Conservation (phyloP, 2,888 invertebrate species). For the Pomacea canaliculata region DNA sequence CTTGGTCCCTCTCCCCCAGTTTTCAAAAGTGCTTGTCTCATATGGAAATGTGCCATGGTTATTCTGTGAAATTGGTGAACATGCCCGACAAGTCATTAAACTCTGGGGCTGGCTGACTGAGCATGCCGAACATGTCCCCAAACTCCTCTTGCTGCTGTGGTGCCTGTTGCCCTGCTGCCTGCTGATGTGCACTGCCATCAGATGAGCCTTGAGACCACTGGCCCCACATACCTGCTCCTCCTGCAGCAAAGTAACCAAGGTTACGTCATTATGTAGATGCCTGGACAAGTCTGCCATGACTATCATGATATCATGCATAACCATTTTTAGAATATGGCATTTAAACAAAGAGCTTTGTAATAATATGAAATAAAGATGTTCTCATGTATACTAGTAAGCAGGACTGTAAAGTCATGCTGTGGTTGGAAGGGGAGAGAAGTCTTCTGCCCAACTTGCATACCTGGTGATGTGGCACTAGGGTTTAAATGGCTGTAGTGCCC, state of each 20-base stretch:
- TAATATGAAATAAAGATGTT: no score
- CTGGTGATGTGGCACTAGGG: conserved; percentile 72
- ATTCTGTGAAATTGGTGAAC: conserved; percentile 65
- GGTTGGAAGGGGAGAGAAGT: no score
- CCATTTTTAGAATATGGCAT: background rate
- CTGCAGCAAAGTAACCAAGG: conserved; percentile 7
- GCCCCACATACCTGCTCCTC: conserved; percentile 39
- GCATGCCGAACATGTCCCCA: conserved; percentile 65
- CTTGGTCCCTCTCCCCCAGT: no score
- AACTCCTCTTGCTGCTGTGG: conserved; percentile 58
- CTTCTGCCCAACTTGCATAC: conserved; percentile 33
- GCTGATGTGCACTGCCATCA: conserved; percentile 42
- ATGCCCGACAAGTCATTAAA: conserved; percentile 64
- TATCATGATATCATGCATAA: background rate
- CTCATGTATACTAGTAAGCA: no score
- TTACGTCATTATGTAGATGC: background rate
- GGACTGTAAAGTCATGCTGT: no score
- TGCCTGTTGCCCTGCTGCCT: conserved; percentile 41
- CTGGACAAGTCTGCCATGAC: background rate
- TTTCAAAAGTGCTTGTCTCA: no score
- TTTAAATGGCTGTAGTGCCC: conserved; percentile 76
- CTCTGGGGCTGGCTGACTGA: conserved; percentile 60
- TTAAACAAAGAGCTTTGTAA: no score
- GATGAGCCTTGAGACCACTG: conserved; percentile 54
- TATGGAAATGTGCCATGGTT: conserved; percentile 9